These are phyloP conservation scores for Hafferia zeledoni DNA, from an alignment of 2,797 vertebrate genomes.

Conservation along the genomic window DNA sequence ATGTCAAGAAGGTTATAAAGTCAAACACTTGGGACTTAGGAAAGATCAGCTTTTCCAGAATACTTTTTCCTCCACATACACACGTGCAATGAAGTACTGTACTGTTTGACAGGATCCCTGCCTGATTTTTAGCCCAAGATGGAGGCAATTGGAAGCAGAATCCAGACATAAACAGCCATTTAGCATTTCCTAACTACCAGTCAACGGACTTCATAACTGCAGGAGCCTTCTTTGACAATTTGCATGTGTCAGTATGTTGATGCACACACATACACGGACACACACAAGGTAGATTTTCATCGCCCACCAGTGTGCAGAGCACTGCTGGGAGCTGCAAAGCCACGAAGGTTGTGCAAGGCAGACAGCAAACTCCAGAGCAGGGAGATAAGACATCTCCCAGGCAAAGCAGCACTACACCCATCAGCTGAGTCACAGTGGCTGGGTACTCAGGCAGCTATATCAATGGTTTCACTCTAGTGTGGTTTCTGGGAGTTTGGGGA, in stretches of 20 bases:
- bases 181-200: not conserved
- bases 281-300: not conserved
- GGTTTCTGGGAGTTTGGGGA: not conserved
- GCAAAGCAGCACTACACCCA: not conserved
- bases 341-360: not conserved
- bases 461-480: not conserved
- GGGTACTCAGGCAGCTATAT: not conserved
- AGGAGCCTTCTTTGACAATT: not conserved
- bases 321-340: not conserved
- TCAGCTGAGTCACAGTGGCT: not conserved
- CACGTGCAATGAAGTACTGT: not conserved
- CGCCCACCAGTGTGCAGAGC: not conserved
- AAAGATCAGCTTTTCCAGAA: not conserved
- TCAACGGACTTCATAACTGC: fast-evolving
- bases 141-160: not conserved
- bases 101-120: not conserved
- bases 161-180: not conserved
- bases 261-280: fast-evolving
- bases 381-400: not conserved
- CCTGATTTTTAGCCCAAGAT: not conserved
- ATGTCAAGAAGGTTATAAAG: not conserved
- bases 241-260: not conserved
- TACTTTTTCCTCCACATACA: not conserved
- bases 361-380: not conserved
- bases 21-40: not conserved